Base-by-base conservation (phyloP, 2,113 vertebrate genomes). In the Scomber japonicus region DNA sequence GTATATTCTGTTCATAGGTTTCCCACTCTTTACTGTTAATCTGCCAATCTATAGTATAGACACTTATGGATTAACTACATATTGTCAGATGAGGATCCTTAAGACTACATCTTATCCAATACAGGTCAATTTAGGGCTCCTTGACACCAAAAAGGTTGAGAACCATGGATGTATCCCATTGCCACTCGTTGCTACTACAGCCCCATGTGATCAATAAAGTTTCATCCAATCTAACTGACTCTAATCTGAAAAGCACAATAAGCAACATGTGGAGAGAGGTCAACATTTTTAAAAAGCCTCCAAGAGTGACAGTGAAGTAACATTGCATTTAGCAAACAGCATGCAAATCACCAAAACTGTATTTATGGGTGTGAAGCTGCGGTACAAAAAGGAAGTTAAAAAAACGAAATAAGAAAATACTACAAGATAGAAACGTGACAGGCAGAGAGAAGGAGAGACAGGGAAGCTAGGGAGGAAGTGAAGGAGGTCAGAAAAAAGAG, bases 401-500 rank as follows among this genome's bases (percentile, higher is more conserved):
- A 55, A 53, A 19, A 21, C 7, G 4, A 35, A 35, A 35, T 3
- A 57, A 48, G 69, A 40, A 45, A 49, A 35, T 50, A 21, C 51
- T 59, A 50, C 9, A 55, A 62, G 15, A 45, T 4, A 44, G 2
- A 54, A 71, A 40, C 21, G 48, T 9, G 35, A 40, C 35, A 40
- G 35, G 35, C 11, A 44, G 21, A n/a, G 3, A 75, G 21, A 63
- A 78, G 10, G n/a, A 60, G 69, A 68, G 68, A 77, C 17, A 14
- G 24, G 71, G 51, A 87, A 79, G 63, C 48, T 50, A 70, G 56
- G 65, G 72, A 82, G 71, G 70, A 89, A 83, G 84, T 78, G 50
- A 68, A 66, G 19, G 63, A 80, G 75, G 19, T 14, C 3, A 31
- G 54, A 67, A 73, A 56, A 56, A 35, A 62, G 57, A 27, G 21